These are phyloP conservation scores for Dipodomys merriami DNA, from an alignment of 2,113 vertebrate genomes.

Conservation along the genomic window DNA sequence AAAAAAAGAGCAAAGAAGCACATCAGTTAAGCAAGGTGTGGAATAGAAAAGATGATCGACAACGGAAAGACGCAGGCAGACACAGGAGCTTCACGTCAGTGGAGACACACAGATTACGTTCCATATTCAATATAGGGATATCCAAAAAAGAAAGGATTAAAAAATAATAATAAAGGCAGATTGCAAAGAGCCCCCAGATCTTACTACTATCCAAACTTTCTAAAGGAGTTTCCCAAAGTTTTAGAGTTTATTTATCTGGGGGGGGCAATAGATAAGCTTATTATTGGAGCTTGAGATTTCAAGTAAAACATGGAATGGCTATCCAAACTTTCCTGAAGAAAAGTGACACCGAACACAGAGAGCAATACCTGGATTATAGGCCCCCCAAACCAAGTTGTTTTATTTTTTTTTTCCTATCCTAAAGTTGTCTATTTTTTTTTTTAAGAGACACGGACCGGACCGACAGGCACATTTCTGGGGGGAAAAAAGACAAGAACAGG, in stretches of 20 bases:
- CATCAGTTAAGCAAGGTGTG: conserved; percentile 73
- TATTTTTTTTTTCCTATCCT: neutral
- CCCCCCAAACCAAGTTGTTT: neutral
- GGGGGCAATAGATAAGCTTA: conserved; percentile 47
- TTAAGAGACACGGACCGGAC: neutral
- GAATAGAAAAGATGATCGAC: conserved; percentile 60
- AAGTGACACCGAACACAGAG: neutral
- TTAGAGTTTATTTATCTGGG: conserved; percentile 62
- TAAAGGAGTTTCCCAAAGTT: conserved; percentile 63
- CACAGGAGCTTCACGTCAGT: conserved; percentile 55
- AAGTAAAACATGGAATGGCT: conserved; percentile 6
- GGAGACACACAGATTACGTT: conserved; percentile 67
- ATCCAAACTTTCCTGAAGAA: conserved; percentile 82
- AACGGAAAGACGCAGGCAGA: conserved; percentile 59
- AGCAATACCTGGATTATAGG: neutral
- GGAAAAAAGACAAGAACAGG: neutral
- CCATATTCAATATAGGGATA: neutral
- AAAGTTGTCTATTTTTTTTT: neutral
- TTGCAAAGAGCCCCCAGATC: conserved; percentile 67
- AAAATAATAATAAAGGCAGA: conserved; percentile 25
- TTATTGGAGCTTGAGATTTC: conserved; percentile 21
- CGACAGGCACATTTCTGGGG: neutral
- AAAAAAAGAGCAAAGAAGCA: conserved; percentile 71
- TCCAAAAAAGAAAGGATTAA: conserved; percentile 58
- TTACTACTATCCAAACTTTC: conserved; percentile 64